Percentiles rank a stretch among this genome's conserved stretches.
These are phyloP conservation scores for Zootermopsis nevadensis DNA, from an alignment of 2,888 invertebrate genomes.

Conservation along the genomic window DNA sequence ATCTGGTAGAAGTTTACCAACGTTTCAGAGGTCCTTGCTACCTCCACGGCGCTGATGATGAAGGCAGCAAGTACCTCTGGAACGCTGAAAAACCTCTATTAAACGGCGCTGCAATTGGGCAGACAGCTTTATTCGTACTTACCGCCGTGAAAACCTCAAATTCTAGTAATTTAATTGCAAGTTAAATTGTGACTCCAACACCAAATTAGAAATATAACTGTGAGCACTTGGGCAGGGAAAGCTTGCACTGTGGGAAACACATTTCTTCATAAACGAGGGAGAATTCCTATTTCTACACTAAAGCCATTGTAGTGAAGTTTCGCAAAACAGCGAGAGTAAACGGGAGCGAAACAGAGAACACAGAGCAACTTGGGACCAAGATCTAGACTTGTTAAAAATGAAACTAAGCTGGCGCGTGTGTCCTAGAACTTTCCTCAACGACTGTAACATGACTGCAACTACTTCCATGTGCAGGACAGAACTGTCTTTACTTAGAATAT, in stretches of 20 bases:
- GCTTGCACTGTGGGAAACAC: neutral
- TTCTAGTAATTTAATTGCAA: neutral
- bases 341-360: neutral
- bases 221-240: neutral
- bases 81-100: no score
- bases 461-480: neutral
- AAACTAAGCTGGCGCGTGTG: neutral
- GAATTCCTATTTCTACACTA: neutral
- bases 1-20: no score
- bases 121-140: no score
- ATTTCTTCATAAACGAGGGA: constrained; percentile 9
- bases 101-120: no score
- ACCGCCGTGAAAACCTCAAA: no score
- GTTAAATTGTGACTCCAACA: neutral
- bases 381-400: neutral
- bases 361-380: neutral
- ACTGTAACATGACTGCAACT: neutral
- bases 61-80: no score
- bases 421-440: neutral
- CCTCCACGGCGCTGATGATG: no score
- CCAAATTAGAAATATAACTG: neutral
- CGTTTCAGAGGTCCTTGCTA: no score
- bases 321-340: neutral
- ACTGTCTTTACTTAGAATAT: no score
- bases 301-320: neutral